Evolutionary conservation across 2,888 invertebrate genomes (phyloP).

Genomic region (Carcina quercana): DNA sequence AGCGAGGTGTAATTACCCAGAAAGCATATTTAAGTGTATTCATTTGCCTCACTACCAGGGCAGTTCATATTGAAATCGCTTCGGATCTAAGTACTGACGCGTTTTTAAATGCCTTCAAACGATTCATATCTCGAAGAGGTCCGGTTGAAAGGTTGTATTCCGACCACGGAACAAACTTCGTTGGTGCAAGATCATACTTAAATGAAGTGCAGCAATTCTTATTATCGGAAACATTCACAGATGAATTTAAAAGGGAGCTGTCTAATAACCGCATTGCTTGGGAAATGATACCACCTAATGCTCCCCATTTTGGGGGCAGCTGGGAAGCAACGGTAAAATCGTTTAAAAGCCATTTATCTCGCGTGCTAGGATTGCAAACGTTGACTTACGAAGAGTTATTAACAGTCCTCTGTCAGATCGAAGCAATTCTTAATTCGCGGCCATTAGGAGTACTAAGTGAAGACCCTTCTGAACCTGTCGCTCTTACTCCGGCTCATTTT

Average conservation of each 20-base stretch:
- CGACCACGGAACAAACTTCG: conserved; percentile 11
- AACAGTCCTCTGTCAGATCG: conserved; percentile 3
- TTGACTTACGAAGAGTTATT: conserved; percentile 7
- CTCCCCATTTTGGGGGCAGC: conserved; percentile 4
- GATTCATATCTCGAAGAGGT: conserved; percentile 16
- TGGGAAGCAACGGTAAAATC: conserved; percentile 3
- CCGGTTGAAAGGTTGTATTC: conserved; percentile 9
- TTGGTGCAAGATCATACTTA: conserved; percentile 3
- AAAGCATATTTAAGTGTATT: conserved; percentile 12
- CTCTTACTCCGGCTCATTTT: background rate
- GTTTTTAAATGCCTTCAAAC: conserved; percentile 14
- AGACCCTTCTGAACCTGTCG: conserved; percentile 2
- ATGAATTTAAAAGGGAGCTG: background rate
- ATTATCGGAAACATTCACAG: too few species aligned
- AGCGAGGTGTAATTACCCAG: conserved; percentile 6
- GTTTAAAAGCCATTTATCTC: conserved; percentile 5
- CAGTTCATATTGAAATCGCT: conserved; percentile 13
- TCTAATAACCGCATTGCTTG: background rate
- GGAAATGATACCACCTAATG: conserved; percentile 1
- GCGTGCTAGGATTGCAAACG: conserved; percentile 3
- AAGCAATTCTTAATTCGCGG: conserved; percentile 4
- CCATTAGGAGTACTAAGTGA: conserved; percentile 3
- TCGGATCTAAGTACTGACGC: conserved; percentile 10
- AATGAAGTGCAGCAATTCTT: background rate
- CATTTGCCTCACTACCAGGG: conserved; percentile 11